phyloP scores from a whole-genome alignment of 2,113 vertebrate species.

The Globicephala melas region DNA sequence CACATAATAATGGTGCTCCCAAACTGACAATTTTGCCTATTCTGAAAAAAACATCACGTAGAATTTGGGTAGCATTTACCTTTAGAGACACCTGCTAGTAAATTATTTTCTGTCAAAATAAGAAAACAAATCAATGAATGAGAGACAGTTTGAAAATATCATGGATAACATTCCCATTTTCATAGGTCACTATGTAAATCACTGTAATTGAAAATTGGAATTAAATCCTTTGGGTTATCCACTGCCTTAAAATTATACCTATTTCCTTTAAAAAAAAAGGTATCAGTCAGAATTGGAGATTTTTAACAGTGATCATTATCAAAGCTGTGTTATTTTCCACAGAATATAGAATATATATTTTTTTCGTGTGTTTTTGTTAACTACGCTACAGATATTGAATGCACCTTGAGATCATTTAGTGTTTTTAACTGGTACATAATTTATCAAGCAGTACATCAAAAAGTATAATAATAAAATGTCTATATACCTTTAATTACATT shows the following conservation, averaged over 20 bases:
- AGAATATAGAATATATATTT: constrained; percentile 86
- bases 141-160: constrained; percentile 72
- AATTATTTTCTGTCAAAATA: constrained; percentile 58
- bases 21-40: background rate
- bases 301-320: constrained; percentile 82
- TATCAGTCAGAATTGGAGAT: constrained; percentile 84
- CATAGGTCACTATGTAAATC: constrained; percentile 76
- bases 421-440: constrained; percentile 91
- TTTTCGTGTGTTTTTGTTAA: constrained; percentile 88
- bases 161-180: constrained; percentile 60
- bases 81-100: constrained; percentile 57
- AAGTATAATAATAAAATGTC: constrained; percentile 87
- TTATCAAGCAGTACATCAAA: constrained; percentile 87
- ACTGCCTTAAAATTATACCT: constrained; percentile 86
- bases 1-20: background rate
- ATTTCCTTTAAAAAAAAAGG: constrained; percentile 78
- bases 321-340: constrained; percentile 85
- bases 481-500: constrained; percentile 89
- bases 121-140: constrained; percentile 37
- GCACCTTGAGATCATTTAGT: constrained; percentile 90
- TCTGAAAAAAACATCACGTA: background rate
- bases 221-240: constrained; percentile 83
- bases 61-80: constrained; percentile 38
- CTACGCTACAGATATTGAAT: constrained; percentile 88
- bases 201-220: constrained; percentile 81